Evolutionary conservation across 1,140 invertebrate species (phyloP), one percentile per base, ranked within the genome.

Genomic region (Drosophila bipectinata): DNA sequence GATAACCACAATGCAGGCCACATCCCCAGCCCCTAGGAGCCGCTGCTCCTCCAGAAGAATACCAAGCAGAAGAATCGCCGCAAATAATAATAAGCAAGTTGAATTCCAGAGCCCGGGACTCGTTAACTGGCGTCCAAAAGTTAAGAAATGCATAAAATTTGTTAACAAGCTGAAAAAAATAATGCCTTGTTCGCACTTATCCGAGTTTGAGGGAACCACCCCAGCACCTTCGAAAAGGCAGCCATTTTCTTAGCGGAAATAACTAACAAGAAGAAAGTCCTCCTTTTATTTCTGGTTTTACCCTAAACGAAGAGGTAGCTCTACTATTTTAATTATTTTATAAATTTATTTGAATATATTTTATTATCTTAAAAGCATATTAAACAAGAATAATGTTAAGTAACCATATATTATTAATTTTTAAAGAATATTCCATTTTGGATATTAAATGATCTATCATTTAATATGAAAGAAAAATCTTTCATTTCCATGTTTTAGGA

Each of bases 91-190:
- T 88, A 88, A 87, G 83, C 83, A 79, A 88, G 79, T 76, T 88
- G 83, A 58, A 81, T 83, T 76, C 76, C 61, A 68, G 28, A 47
- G 55, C 15, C 37, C 32, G 48, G 75, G 66, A 79, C 76, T 87
- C 79, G 83, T 87, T 87, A 87, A 88, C 79, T 87, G 51, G 83
- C 59, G 75, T 67, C 84, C 66, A 49, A 72, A 85, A 85, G 83
- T 82, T 87, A 87, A 85, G 82, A 85, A 85, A 87, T 85, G 78
- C 82, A 87, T 87, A 87, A 82, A 87, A 87, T 83, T 88, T 87
- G 83, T 87, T 87, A 87, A 87, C 83, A 87, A 87, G 83, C 75
- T 45, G 21, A 34, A 30, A 34, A 62, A 62, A 63, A 53, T 58
- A 57, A 51, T 32, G 51, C 51, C 64, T 69, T 69, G 51, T 57